A percentile compares a stretch with the other conserved stretches of the same genome.
phyloP scores from a whole-genome alignment of 2,113 vertebrate species.

The Cervus canadensis region DNA sequence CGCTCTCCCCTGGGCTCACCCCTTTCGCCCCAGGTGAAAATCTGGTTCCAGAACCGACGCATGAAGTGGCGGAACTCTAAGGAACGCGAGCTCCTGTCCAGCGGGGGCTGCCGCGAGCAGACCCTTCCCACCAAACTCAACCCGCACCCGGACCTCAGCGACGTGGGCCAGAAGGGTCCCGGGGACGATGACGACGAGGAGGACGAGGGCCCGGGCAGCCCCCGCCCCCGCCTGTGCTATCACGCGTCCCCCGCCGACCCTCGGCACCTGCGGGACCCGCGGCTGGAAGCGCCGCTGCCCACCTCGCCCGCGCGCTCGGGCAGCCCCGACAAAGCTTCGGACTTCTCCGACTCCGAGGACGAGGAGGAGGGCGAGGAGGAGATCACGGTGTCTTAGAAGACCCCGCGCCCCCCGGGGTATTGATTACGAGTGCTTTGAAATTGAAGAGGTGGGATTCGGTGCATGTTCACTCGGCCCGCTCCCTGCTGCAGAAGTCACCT shows the following conservation, averaged over 20 bases:
- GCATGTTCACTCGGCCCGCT: neutral
- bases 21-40: slow-evolving; percentile 88
- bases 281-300: slow-evolving; percentile 80
- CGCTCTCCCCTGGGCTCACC: too few species aligned
- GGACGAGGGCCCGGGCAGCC: slow-evolving; percentile 74
- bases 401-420: neutral
- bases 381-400: slow-evolving; percentile 91
- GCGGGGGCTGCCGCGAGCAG: slow-evolving; percentile 95
- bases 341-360: slow-evolving; percentile 90
- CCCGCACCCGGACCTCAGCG: slow-evolving; percentile 96
- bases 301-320: slow-evolving; percentile 85
- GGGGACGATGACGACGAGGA: slow-evolving; percentile 80
- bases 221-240: slow-evolving; percentile 69
- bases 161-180: slow-evolving; percentile 88
- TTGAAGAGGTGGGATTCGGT: slow-evolving; percentile 72
- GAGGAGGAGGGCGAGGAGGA: slow-evolving; percentile 87
- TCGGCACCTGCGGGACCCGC: slow-evolving; percentile 70
- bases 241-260: slow-evolving; percentile 75
- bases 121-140: slow-evolving; percentile 97
- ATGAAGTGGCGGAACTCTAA: slow-evolving; percentile 99
- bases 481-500: too few species aligned
- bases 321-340: slow-evolving; percentile 91
- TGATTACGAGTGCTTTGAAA: slow-evolving; percentile 71
- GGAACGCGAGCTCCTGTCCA: slow-evolving; percentile 95
- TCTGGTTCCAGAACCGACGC: slow-evolving; percentile 98